Conservation (phyloP, 2,113 vertebrate species). For the Embiotoca jacksoni region DNA sequence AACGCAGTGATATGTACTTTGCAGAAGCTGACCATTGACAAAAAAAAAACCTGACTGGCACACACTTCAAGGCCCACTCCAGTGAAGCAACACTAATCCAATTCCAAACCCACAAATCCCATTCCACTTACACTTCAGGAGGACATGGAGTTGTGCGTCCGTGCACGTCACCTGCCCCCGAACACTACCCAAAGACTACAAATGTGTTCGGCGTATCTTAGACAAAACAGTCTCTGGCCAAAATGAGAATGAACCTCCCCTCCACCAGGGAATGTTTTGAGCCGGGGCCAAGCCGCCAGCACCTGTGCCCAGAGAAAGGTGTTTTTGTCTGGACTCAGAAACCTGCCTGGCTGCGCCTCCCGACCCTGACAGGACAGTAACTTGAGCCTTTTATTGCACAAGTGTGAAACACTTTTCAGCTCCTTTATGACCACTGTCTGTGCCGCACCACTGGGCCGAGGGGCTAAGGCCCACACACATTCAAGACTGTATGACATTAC, state of each 20-base stretch:
- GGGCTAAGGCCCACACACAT: conserved; percentile 71
- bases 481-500: neutral
- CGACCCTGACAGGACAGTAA: conserved; percentile 77
- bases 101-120: conserved; percentile 41
- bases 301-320: conserved; percentile 80
- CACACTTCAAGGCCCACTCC: conserved; percentile 51
- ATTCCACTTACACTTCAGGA: conserved; percentile 51
- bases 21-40: conserved; percentile 35
- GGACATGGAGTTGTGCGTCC: conserved; percentile 32
- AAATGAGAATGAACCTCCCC: conserved; percentile 72
- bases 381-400: conserved; percentile 80
- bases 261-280: conserved; percentile 75
- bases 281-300: conserved; percentile 74
- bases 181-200: conserved; percentile 83
- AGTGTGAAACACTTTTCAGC: conserved; percentile 80
- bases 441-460: conserved; percentile 65
- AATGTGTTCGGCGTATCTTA: conserved; percentile 74
- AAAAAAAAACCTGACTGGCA: conserved; percentile 57
- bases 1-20: neutral
- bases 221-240: conserved; percentile 82
- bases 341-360: conserved; percentile 57
- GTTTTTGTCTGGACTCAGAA: conserved; percentile 83
- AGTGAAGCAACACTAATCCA: conserved; percentile 61
- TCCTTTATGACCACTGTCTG: conserved; percentile 76
- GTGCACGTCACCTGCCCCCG: conserved; percentile 63